phyloP scores from a whole-genome alignment of 2,888 invertebrate species.

The Nomada ruficornis region DNA sequence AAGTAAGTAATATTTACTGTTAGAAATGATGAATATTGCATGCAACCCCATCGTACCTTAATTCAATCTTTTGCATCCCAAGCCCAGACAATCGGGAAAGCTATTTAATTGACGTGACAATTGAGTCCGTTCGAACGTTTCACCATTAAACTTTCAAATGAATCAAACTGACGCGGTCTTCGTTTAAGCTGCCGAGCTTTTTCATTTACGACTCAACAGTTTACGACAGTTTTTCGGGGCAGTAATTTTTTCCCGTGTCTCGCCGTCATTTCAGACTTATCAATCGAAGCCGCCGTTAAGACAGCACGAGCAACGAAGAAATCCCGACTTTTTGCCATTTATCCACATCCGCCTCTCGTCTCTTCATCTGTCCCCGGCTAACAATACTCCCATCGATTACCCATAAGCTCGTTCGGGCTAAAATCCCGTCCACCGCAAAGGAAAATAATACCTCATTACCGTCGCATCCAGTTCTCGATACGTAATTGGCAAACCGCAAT shows the following conservation, averaged over 20 bases:
- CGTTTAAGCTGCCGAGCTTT: slow-evolving; percentile 13
- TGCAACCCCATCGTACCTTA: background rate
- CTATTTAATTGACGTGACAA: background rate
- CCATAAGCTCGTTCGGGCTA: slow-evolving; percentile 16
- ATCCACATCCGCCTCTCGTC: background rate
- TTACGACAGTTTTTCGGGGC: background rate
- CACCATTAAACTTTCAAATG: background rate
- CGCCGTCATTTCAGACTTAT: background rate
- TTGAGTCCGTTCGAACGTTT: background rate
- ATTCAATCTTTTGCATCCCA: background rate
- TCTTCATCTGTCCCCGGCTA: background rate
- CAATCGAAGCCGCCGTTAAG: slow-evolving; percentile 6
- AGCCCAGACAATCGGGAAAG: background rate
- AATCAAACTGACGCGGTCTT: background rate
- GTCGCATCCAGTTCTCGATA: slow-evolving; percentile 4
- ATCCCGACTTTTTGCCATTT: slow-evolving; percentile 13
- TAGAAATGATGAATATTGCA: background rate
- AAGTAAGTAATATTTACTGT: too few species aligned
- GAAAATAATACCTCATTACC: slow-evolving; percentile 36
- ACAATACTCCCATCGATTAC: slow-evolving; percentile 28
- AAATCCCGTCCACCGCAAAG: background rate
- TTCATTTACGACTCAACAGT: slow-evolving; percentile 8
- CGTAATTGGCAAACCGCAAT: slow-evolving; percentile 24
- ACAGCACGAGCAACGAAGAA: background rate
- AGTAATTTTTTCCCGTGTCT: background rate